Evolutionary conservation across 2,888 invertebrate genomes (phyloP).

Genomic region (Lampropteryx suffumata): DNA sequence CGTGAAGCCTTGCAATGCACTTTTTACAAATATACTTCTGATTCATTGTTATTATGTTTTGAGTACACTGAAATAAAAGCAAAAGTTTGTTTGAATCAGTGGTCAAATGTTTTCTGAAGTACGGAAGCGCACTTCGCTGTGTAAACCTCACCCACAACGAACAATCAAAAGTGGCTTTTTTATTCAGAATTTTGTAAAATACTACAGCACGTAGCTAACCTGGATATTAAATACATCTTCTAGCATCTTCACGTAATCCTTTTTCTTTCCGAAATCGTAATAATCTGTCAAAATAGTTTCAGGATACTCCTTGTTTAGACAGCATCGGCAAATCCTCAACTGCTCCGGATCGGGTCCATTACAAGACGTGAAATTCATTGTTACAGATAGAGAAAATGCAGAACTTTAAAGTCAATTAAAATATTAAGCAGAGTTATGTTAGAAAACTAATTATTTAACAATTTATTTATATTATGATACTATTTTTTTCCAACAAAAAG

Average conservation of each 20-base stretch:
- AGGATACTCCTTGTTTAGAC: slow-evolving; percentile 40
- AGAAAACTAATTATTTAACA: too few species aligned
- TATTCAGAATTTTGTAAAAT: too few species aligned
- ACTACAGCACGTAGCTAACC: slow-evolving; percentile 36
- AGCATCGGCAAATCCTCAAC: slow-evolving; percentile 50
- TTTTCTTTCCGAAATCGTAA: slow-evolving; percentile 39
- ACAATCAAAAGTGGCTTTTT: too few species aligned
- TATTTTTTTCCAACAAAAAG: too few species aligned
- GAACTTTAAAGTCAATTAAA: too few species aligned
- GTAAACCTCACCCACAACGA: too few species aligned
- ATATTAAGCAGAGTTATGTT: too few species aligned
- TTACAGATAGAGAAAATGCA: background rate
- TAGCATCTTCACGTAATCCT: slow-evolving; percentile 49
- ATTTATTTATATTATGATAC: too few species aligned
- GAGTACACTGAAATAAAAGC: background rate
- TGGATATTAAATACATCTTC: slow-evolving; percentile 51
- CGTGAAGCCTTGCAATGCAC: slow-evolving; percentile 44
- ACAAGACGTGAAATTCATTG: slow-evolving; percentile 31
- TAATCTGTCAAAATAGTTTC: slow-evolving; percentile 45
- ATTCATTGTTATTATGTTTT: background rate
- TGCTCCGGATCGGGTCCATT: slow-evolving; percentile 15
- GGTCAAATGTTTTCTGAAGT: too few species aligned
- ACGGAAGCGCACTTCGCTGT: too few species aligned
- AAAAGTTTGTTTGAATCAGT: too few species aligned
- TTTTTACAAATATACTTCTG: slow-evolving; percentile 47